phyloP scores from a whole-genome alignment of 1,140 invertebrate genomes.

The Drosophila sproati region DNA sequence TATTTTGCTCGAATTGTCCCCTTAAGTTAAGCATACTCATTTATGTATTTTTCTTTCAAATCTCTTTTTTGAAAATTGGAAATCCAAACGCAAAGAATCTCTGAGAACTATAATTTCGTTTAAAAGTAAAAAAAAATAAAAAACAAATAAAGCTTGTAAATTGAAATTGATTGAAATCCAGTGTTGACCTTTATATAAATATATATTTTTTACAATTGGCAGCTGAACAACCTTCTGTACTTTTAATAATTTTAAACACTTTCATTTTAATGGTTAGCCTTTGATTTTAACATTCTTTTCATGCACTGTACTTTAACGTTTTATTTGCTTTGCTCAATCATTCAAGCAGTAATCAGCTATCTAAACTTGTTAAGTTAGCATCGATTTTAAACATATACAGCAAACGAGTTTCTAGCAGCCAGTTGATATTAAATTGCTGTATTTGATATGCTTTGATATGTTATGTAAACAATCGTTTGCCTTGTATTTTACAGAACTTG shows the following conservation, averaged over 20 bases:
- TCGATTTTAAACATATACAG: conserved; percentile 17
- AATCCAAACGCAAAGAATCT: conserved; percentile 24
- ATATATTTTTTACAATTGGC: conserved; percentile 18
- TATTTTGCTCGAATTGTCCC: conserved; percentile 54
- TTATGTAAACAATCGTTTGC: conserved; percentile 31
- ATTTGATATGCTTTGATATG: conserved; percentile 17
- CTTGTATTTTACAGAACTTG: conserved; percentile 23
- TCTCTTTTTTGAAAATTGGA: conserved; percentile 33
- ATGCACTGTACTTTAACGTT: background rate
- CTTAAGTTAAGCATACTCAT: conserved; percentile 27
- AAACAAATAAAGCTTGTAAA: conserved; percentile 76
- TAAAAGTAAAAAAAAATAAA: conserved; percentile 17
- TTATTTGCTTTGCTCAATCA: conserved; percentile 8
- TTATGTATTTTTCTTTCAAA: conserved; percentile 22
- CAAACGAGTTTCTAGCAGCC: conserved; percentile 33
- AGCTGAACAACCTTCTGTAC: conserved; percentile 4
- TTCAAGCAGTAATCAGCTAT: conserved; percentile 3
- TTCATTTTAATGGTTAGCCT: background rate
- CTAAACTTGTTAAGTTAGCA: conserved; percentile 34
- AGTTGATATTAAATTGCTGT: conserved; percentile 9
- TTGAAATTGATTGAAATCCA: conserved; percentile 44
- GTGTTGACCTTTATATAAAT: conserved; percentile 6
- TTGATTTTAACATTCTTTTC: background rate
- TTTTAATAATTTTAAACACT: background rate
- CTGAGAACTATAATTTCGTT: conserved; percentile 45